Base-by-base conservation (phyloP, 2,113 vertebrate genomes). In the Tinamus guttatus region DNA sequence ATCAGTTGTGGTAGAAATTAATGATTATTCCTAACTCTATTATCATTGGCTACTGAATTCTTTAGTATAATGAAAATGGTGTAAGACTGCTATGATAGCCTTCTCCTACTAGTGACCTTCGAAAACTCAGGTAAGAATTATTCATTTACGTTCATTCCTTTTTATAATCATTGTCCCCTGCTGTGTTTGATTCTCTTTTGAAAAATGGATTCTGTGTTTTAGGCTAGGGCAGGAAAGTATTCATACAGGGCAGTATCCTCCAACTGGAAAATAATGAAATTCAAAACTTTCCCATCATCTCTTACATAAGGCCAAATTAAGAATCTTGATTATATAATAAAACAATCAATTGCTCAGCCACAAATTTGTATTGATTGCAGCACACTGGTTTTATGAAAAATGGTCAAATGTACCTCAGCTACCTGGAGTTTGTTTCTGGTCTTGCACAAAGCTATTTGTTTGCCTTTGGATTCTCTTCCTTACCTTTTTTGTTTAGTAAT, bases 221-320 rank as follows among this genome's bases (percentile, higher is more conserved):
- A 60, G 93, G 76, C 12, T 10, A 56, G 1, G 54, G 19, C 52
- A 91, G 18, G 54, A 76, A 94, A 18, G 14, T 75, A 85, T 75
- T 68, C 7, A 36, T 71, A 30, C 45, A 21, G 76, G 82, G 21
- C 34, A 74, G 12, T 70, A 43, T 63, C 79, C 97, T 86, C 81
- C 71, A 3, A 68, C 62, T 87, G 78, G 65, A 94, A 91, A 96
- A 91, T 32, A 87, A 92, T 87, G 79, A 67, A 81, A 58, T 93
- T 36, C 43, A 51, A 86, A 81, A 28, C n/a, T 71, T 79, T 71
- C 38, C 19, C 36, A 36, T 70, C 21, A 58, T 84, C 56, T 91
- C 25, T 25, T 79, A 51, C 14, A 25, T 73, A 79, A 94, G 43
- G 28, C 73, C 52, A 80, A 83, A 69, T 21, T 74, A 95, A 91